A percentile compares a stretch with the other conserved stretches of the same genome.
These are phyloP conservation scores for Odontocerum albicorne DNA, from an alignment of 2,888 invertebrate genomes.

Conservation along the genomic window DNA sequence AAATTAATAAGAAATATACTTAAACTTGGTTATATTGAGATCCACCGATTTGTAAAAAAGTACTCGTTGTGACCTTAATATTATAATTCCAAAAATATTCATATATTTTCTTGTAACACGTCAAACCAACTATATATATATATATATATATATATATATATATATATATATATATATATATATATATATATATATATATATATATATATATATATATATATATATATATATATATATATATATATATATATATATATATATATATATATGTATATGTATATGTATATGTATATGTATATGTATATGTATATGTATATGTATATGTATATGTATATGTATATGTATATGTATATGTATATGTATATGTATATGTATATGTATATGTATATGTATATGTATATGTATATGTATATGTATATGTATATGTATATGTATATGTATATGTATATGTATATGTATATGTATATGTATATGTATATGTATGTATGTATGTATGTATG, in stretches of 20 bases:
- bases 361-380: neutral
- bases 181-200: too few species aligned
- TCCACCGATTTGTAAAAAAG: neutral
- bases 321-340: neutral
- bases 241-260: too few species aligned
- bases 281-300: neutral
- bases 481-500: neutral
- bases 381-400: neutral
- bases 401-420: neutral
- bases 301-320: neutral
- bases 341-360: neutral
- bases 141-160: too few species aligned
- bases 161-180: too few species aligned
- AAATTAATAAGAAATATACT: constrained; percentile 2
- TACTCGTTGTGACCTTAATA: neutral
- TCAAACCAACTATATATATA: too few species aligned
- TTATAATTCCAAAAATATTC: too few species aligned
- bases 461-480: neutral
- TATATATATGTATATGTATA: too few species aligned
- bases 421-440: neutral
- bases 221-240: too few species aligned
- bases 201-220: too few species aligned
- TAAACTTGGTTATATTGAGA: too few species aligned
- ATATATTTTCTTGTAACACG: too few species aligned
- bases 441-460: neutral